Base-by-base conservation (phyloP, 1,140 invertebrate species). In the Atta texana region DNA sequence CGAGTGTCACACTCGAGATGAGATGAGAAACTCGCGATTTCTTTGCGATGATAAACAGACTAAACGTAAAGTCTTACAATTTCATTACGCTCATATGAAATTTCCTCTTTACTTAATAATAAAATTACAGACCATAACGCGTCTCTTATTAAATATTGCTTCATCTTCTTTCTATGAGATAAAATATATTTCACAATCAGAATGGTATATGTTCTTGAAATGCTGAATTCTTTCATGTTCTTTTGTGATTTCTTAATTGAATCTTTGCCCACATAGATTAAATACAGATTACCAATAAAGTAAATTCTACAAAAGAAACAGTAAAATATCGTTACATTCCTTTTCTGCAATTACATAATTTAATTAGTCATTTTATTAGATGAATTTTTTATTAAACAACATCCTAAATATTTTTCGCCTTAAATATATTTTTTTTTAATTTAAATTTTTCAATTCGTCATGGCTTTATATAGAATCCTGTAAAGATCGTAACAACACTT, bases 1-100 rank as follows among this genome's bases (percentile, higher is more conserved):
- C 77, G 7, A 80, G 21, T 69, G 77, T 80, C 61, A 80, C 61
- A 80, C 61, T 78, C 44, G 61, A 78, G 76, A 80, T 10, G 28
- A 80, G 74, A 44, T 55, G 31, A 55, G 49, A 16, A 69, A 39
- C 28, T 57, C 2, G 10, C 14, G 28, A 77, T 77, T 61, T 77
- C 21, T 14, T 44, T 18, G n/a, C 12, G 49, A 71, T 44, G 21
- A 71, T 18, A 61, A 31, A 66, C 12, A 71, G 16, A 71, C 49
- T 12, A 55, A 18, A 21, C 18, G 39, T 8, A 44, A 53, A 69
- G 21, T 68, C 49, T 28, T 34, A 31, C 3, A 5, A 14, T 49
- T 3, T 59, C 57, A 14, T 18, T 78, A 57, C 14, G n/a, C 34
- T 44, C 39, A 39, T 49, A 31, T 63, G 21, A 39, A 76, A 44